Percentiles rank a stretch among this genome's conserved stretches.
Conservation (phyloP, 64 coral and sea anemone species). For the Trachythela sp. region DNA sequence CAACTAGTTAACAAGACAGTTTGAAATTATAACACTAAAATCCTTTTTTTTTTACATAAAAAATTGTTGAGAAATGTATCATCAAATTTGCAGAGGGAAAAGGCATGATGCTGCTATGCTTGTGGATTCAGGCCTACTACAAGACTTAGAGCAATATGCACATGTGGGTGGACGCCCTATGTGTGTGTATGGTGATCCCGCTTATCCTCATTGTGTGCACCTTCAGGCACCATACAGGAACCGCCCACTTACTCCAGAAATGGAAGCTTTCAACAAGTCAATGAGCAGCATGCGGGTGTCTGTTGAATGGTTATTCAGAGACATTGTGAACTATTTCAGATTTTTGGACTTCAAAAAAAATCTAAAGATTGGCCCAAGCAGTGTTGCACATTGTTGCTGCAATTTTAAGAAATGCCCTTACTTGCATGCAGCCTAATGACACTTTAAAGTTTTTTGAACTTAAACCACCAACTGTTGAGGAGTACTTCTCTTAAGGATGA, state of each 20-base stretch:
- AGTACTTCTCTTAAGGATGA: constrained; percentile 12
- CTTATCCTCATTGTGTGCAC: constrained; percentile 9
- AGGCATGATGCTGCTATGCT: constrained; percentile 17
- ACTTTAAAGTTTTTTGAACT: constrained; percentile 18
- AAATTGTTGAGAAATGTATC: too few species aligned
- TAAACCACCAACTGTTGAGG: constrained; percentile 12
- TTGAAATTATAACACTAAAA: too few species aligned
- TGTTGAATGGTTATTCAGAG: constrained; percentile 11
- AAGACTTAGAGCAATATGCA: constrained; percentile 12
- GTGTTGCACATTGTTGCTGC: too few species aligned
- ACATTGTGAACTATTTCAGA: constrained; percentile 3
- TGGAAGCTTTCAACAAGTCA: constrained; percentile 17
- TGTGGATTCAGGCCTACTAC: constrained; percentile 7
- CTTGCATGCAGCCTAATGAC: background rate
- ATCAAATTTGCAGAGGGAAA: constrained; percentile 25
- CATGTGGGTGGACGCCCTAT: background rate
- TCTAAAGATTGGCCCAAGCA: too few species aligned
- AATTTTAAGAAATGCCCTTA: too few species aligned
- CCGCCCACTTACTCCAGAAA: constrained; percentile 10
- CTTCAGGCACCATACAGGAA: too few species aligned
- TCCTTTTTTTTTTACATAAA: too few species aligned
- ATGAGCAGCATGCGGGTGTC: constrained; percentile 5
- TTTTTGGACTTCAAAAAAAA: too few species aligned
- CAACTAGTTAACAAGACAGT: too few species aligned
- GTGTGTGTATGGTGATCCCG: constrained; percentile 10